Evolutionary conservation across 2,113 vertebrate species (phyloP).

Genomic region (Candoia aspera): DNA sequence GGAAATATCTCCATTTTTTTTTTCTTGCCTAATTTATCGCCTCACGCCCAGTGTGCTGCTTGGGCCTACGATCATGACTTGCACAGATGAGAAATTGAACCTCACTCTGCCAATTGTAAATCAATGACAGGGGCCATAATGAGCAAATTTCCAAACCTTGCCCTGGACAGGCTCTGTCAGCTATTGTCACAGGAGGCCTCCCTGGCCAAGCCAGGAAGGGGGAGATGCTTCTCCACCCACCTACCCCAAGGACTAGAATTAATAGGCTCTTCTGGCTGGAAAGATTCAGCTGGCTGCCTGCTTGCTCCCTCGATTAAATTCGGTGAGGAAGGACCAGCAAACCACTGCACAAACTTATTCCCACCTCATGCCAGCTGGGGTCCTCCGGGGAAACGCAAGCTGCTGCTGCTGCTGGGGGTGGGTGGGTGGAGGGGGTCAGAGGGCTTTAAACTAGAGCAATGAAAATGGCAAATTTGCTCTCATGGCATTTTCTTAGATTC

Average conservation of each 20-base stretch:
- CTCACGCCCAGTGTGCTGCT: background rate
- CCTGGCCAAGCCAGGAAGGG: slow-evolving; percentile 30
- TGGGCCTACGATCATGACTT: background rate
- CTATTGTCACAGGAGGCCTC: slow-evolving; percentile 7
- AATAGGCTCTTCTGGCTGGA: slow-evolving; percentile 56
- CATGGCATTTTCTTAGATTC: background rate
- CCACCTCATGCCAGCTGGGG: slow-evolving; percentile 75
- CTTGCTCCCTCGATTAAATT: slow-evolving; percentile 67
- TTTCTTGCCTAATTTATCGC: background rate
- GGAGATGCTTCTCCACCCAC: slow-evolving; percentile 41
- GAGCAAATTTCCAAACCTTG: slow-evolving; percentile 15
- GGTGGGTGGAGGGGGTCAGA: slow-evolving; percentile 27
- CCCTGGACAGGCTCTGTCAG: slow-evolving; percentile 41
- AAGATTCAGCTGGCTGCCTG: slow-evolving; percentile 68
- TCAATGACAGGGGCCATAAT: slow-evolving; percentile 32
- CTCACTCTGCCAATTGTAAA: slow-evolving; percentile 36
- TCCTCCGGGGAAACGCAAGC: slow-evolving; percentile 67
- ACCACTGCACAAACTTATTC: slow-evolving; percentile 69
- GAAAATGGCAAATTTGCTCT: slow-evolving; percentile 54
- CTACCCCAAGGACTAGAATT: slow-evolving; percentile 64
- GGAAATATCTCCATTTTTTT: background rate
- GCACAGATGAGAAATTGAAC: slow-evolving; percentile 47
- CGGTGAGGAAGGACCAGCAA: slow-evolving; percentile 63
- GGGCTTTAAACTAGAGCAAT: slow-evolving; percentile 60
- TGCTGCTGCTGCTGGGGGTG: slow-evolving; percentile 57